phyloP scores from a whole-genome alignment of 2,797 vertebrate genomes.

The Rhinichthys osculus region DNA sequence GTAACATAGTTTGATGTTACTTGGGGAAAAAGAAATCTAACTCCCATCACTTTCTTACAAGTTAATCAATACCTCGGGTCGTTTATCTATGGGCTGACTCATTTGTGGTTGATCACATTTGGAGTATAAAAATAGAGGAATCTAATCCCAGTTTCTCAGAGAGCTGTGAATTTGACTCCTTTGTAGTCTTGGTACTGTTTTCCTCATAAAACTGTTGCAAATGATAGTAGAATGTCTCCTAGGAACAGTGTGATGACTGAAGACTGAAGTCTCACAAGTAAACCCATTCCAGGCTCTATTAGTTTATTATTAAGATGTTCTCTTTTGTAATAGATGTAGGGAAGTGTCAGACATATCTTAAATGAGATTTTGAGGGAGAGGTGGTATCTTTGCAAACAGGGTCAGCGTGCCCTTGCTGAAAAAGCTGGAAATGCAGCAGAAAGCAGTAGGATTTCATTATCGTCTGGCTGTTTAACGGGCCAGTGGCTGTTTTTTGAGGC shows the following conservation, averaged over 20 bases:
- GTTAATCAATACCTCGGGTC: neutral
- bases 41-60: neutral
- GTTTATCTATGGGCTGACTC: neutral
- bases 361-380: constrained; percentile 24
- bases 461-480: neutral
- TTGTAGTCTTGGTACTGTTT: neutral
- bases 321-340: constrained; percentile 26
- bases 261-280: constrained; percentile 19
- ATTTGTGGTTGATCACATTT: neutral
- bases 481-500: neutral
- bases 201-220: neutral
- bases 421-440: constrained; percentile 16
- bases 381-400: constrained; percentile 26
- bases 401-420: constrained; percentile 34
- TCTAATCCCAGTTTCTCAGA: neutral
- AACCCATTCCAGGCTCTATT: constrained; percentile 11
- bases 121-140: neutral
- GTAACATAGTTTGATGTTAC: neutral
- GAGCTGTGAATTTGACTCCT: neutral
- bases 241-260: neutral
- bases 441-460: constrained; percentile 2
- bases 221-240: neutral
- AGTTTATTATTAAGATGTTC: constrained; percentile 24
- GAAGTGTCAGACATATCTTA: constrained; percentile 22
- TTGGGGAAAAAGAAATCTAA: neutral